phyloP scores from a whole-genome alignment of 2,888 invertebrate genomes.

The Gymnocheta viridis region DNA sequence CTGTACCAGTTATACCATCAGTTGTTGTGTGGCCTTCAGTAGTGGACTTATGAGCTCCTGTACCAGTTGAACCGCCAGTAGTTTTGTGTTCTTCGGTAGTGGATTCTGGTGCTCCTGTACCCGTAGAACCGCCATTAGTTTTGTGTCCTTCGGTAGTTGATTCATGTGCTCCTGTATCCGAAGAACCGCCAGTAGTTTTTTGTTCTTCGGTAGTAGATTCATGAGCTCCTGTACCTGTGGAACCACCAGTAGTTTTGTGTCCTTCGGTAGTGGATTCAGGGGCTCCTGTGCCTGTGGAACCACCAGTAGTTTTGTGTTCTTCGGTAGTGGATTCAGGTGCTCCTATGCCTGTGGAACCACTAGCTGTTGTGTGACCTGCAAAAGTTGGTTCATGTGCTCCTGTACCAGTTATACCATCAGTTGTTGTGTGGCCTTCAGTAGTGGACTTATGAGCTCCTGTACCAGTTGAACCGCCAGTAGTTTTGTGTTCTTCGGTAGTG shows the following conservation, averaged over 20 bases:
- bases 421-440: neutral
- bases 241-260: neutral
- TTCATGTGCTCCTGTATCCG: neutral
- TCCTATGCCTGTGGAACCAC: neutral
- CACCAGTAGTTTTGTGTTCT: neutral
- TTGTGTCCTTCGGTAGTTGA: neutral
- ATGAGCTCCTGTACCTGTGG: neutral
- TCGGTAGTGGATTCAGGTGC: neutral
- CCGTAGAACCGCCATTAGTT: neutral
- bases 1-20: neutral
- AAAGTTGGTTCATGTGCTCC: neutral
- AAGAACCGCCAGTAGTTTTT: neutral
- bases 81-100: neutral
- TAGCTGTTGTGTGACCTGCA: neutral
- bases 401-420: neutral
- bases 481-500: neutral
- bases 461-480: neutral
- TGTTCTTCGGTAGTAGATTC: neutral
- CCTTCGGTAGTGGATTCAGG: neutral
- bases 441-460: neutral
- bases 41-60: neutral
- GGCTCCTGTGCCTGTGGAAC: neutral
- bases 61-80: neutral
- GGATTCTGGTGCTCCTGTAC: neutral
- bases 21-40: neutral